A percentile compares a stretch with the other conserved stretches of the same genome.
Conservation (phyloP, 2,113 vertebrate species). For the Strix aluco region DNA sequence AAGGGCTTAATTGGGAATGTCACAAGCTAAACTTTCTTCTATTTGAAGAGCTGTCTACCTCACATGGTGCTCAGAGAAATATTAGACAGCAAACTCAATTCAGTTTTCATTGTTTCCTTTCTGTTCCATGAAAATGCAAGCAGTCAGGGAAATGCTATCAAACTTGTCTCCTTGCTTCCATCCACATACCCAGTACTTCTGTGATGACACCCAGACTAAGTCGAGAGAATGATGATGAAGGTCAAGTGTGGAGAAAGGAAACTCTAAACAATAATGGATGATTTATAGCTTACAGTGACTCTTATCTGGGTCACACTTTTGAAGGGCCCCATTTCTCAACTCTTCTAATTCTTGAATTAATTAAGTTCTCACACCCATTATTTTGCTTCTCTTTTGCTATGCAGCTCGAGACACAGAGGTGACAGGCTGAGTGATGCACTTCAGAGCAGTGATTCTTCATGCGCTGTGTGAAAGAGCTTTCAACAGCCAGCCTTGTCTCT, state of each 20-base stretch:
- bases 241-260: conserved; percentile 67
- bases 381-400: conserved; percentile 40
- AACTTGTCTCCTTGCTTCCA: conserved; percentile 22
- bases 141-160: conserved; percentile 21
- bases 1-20: conserved; percentile 60
- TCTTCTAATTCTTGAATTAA: conserved; percentile 72
- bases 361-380: conserved; percentile 57
- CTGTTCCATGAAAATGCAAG: conserved; percentile 46
- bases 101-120: conserved; percentile 64
- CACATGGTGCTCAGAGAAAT: conserved; percentile 67
- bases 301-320: conserved; percentile 56
- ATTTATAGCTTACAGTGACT: conserved; percentile 39
- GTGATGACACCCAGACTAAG: conserved; percentile 48
- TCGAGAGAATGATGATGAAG: conserved; percentile 65
- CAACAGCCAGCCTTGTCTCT: conserved; percentile 46
- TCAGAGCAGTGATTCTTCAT: conserved; percentile 67
- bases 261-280: conserved; percentile 64
- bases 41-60: conserved; percentile 64
- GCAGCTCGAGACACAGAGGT: conserved; percentile 35
- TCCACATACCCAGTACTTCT: conserved; percentile 40
- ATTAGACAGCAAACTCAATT: conserved; percentile 55
- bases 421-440: conserved; percentile 67
- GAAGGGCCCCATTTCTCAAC: conserved; percentile 51
- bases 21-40: conserved; percentile 61
- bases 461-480: neutral